Evolutionary conservation across 1,140 invertebrate species (phyloP).

Genomic region (Elysia chlorotica): DNA sequence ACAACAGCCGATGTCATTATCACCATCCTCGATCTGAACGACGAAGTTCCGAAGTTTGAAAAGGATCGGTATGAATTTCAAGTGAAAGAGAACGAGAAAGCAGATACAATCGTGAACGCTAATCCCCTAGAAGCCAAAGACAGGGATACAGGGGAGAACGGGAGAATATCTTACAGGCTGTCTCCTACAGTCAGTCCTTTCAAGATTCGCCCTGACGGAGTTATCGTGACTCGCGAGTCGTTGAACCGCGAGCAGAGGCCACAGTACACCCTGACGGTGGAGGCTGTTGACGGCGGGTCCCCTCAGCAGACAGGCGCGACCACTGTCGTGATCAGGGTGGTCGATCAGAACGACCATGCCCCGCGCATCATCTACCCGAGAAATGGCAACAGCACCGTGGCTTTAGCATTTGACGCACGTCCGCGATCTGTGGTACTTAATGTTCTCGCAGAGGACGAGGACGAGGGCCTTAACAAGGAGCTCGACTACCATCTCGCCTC

Average conservation of each 20-base stretch:
- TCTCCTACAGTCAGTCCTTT: slow-evolving; percentile 17
- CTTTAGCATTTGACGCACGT: slow-evolving; percentile 17
- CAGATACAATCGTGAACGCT: slow-evolving; percentile 20
- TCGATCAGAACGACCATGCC: slow-evolving; percentile 88
- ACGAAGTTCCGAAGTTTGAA: slow-evolving; percentile 33
- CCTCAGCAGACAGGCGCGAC: slow-evolving; percentile 26
- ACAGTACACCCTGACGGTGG: slow-evolving; percentile 28
- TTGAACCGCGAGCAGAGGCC: slow-evolving; percentile 31
- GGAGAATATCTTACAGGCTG: slow-evolving; percentile 17
- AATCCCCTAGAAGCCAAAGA: slow-evolving; percentile 31
- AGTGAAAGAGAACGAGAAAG: slow-evolving; percentile 25
- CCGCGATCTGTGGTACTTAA: slow-evolving; percentile 14
- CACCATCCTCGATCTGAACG: slow-evolving; percentile 37
- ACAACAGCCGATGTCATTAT: slow-evolving; percentile 31
- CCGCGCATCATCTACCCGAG: slow-evolving; percentile 80
- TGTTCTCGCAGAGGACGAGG: slow-evolving; percentile 20
- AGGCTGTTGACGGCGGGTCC: slow-evolving; percentile 30
- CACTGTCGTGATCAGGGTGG: slow-evolving; percentile 71
- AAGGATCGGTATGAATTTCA: slow-evolving; percentile 27
- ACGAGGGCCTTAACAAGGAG: slow-evolving; percentile 1
- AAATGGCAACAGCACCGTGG: slow-evolving; percentile 52
- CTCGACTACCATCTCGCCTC: slow-evolving; percentile 12
- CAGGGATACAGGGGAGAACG: slow-evolving; percentile 36
- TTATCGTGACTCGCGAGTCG: slow-evolving; percentile 15
- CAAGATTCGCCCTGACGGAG: slow-evolving; percentile 23